Conservation (phyloP, 2,888 invertebrate species). For the Liodrosophila aerea region DNA sequence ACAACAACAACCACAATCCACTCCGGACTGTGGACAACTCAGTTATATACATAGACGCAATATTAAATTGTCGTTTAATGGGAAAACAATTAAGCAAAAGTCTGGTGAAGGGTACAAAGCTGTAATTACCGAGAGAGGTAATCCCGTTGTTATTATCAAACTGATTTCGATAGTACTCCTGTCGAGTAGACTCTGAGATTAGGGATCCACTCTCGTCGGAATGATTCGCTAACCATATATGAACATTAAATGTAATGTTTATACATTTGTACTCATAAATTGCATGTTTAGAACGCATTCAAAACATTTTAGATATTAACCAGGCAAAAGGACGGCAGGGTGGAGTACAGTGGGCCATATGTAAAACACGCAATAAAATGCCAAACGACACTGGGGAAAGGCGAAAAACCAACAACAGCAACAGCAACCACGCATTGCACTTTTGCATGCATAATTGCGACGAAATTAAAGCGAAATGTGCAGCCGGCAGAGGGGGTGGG, state of each 20-base stretch:
- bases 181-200: too few species aligned
- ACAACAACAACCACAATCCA: not conserved
- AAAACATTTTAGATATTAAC: constrained; percentile 66
- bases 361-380: constrained; percentile 66
- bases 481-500: constrained; percentile 24
- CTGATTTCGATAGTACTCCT: too few species aligned
- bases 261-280: constrained; percentile 15
- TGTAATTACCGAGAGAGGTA: not conserved
- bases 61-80: constrained; percentile 64
- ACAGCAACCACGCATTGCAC: constrained; percentile 69
- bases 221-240: too few species aligned
- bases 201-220: too few species aligned
- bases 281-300: constrained; percentile 55
- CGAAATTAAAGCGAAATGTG: constrained; percentile 70
- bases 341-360: constrained; percentile 21
- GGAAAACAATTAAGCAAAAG: constrained; percentile 59
- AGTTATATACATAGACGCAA: constrained; percentile 15
- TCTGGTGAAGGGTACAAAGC: constrained; percentile 19
- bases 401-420: constrained; percentile 10
- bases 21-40: not conserved
- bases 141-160: too few species aligned
- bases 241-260: too few species aligned
- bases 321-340: too few species aligned
- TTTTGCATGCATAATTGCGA: constrained; percentile 75
- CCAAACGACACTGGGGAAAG: constrained; percentile 31